Base-by-base conservation (phyloP, 2,888 invertebrate species). In the Geotrupes spiniger region DNA sequence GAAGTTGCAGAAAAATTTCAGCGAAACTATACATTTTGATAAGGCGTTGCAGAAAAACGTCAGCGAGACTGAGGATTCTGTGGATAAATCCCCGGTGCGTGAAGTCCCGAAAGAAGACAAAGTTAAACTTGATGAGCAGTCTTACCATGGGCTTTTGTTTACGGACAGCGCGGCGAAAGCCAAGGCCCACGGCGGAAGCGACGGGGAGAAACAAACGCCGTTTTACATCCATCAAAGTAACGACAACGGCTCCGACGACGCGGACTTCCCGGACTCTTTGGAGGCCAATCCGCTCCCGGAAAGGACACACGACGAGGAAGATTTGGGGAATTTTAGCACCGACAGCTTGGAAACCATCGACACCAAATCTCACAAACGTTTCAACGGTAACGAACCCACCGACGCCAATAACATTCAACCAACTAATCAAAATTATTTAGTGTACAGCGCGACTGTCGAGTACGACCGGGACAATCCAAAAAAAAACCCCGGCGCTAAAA, bases 321-420 rank as follows among this genome's bases (percentile, higher is more conserved):
- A 50, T 29, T 10, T 45, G n/a, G 49, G 45, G 1, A 46, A 50
- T 33, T 50, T 50, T 28, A 50, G 50, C 25, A 46, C 50, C 1
- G 50, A 50, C 31, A 50, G 50, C 26, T 46, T 50, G 11, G 50
- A 50, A 37, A 26, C 46, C 9, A 26, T 28, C 8, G 43, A 39
- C 3, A 36, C 25, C 0, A 29, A 33, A n/a, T n/a, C n/a, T n/a
- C n/a, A n/a, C 8, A 42, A 42, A 16, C 5, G 10, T 5, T 2
- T 10, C 29, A 29, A 29, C 8, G 10, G 12, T 8, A 29, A 29
- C 12, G 12, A 11, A 12, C 1, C 12, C 9, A 10, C 25, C 17
- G 17, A 27, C 2, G 38, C 9, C 6, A 6, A 8, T 8, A 5
- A 27, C 1, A 11, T 36, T 9, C 11, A 14, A 1, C 12, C 15